Evolutionary conservation across 2,888 invertebrate species (phyloP).

Genomic region (Empis livida): DNA sequence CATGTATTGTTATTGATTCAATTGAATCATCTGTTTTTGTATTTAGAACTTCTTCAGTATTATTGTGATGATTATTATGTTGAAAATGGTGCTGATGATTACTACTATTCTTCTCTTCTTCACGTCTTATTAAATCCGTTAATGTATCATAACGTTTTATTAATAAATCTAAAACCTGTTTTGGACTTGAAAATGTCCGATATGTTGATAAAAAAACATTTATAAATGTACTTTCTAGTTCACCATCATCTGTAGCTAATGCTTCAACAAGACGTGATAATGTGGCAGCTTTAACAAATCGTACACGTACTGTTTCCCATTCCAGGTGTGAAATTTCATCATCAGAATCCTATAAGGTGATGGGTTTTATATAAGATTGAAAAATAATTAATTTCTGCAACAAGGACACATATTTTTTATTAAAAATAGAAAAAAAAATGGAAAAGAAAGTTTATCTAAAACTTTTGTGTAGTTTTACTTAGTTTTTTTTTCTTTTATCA

Average conservation of each 20-base stretch:
- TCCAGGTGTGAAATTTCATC: conserved; percentile 92
- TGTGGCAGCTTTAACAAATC: conserved; percentile 92
- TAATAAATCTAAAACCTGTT: conserved; percentile 70
- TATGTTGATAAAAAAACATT: conserved; percentile 93
- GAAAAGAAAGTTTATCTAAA: too few relatives aligned
- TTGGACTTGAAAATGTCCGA: conserved; percentile 78
- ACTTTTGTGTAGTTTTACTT: too few relatives aligned
- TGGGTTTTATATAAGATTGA: too few relatives aligned
- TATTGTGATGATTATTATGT: conserved; percentile 8
- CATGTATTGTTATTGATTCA: conserved; percentile 21
- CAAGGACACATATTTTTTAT: too few relatives aligned
- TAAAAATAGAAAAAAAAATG: too few relatives aligned
- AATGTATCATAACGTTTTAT: conserved; percentile 65
- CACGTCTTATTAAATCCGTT: conserved; percentile 16
- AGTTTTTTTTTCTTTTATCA: too few relatives aligned
- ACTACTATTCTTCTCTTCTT: conserved; percentile 13
- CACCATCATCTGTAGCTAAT: conserved; percentile 85
- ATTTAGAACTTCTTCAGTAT: conserved; percentile 19
- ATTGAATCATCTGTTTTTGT: conserved; percentile 3
- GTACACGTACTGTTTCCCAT: conserved; percentile 96
- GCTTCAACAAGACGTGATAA: conserved; percentile 87
- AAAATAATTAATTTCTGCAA: too few relatives aligned
- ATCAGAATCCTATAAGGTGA: conserved; percentile 65
- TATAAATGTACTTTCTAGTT: conserved; percentile 94
- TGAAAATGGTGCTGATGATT: background rate